Percentiles rank a stretch among this genome's conserved stretches.
Evolutionary conservation across 64 coral and sea anemone species (phyloP).

Genomic region (Stichodactyla mertensii): DNA sequence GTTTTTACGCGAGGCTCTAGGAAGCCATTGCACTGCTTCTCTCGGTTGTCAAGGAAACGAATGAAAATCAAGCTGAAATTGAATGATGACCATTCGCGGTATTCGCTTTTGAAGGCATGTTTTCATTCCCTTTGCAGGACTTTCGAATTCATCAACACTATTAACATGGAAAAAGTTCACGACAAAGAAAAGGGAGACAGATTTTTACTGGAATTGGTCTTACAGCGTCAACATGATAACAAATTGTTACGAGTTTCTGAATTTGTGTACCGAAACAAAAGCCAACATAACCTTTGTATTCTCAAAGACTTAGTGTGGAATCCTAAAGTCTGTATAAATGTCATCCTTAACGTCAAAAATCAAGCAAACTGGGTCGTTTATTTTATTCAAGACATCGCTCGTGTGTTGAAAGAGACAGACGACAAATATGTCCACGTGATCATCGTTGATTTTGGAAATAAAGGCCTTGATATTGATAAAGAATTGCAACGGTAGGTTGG

Average conservation of each 20-base stretch:
- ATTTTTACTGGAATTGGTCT: background rate
- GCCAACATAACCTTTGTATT: background rate
- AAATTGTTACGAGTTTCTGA: background rate
- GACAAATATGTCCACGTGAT: slow-evolving; percentile 58
- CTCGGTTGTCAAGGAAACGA: no score
- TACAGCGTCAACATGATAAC: background rate
- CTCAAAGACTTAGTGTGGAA: background rate
- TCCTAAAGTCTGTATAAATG: background rate
- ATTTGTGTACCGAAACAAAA: background rate
- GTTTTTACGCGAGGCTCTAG: no score
- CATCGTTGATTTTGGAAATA: slow-evolving; percentile 53
- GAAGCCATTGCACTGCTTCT: no score
- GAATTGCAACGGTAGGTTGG: slow-evolving; percentile 41
- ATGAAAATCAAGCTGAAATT: no score
- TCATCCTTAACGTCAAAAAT: slow-evolving; percentile 40
- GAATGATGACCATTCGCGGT: no score
- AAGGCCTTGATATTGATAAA: slow-evolving; percentile 48
- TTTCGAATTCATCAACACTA: background rate
- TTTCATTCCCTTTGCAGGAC: background rate
- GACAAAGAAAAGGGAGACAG: background rate
- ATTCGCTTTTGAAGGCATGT: no score
- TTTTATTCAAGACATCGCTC: slow-evolving; percentile 57
- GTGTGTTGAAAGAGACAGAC: slow-evolving; percentile 45
- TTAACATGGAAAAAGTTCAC: background rate
- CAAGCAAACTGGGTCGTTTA: slow-evolving; percentile 60